A percentile compares a stretch with the other conserved stretches of the same genome.
Conservation (phyloP, 2,797 vertebrate species). For the Neomorphus geoffroyi region DNA sequence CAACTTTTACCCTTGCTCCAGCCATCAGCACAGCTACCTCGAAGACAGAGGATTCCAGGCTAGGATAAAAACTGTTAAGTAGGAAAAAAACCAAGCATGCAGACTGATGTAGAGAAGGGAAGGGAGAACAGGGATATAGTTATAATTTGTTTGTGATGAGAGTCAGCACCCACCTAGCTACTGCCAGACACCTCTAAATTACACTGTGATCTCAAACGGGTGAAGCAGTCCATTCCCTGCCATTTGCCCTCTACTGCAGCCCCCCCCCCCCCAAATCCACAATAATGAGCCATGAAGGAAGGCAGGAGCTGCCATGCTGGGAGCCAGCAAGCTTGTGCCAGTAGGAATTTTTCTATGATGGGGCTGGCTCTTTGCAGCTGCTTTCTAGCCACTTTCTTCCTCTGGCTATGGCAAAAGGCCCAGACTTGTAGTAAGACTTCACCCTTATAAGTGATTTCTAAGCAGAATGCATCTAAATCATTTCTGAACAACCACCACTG, state of each 20-base stretch:
- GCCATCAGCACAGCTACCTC: not conserved
- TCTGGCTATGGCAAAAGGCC: not conserved
- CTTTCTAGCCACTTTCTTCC: not conserved
- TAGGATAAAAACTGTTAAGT: not conserved
- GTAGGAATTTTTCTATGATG: not conserved
- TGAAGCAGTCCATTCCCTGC: not conserved
- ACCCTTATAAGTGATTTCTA: not conserved
- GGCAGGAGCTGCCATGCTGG: not conserved
- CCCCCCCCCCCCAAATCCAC: fast-evolving
- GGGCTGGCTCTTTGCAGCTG: not conserved
- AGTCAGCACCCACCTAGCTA: not conserved
- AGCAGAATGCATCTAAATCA: not conserved
- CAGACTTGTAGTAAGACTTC: not conserved
- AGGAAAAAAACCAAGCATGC: not conserved
- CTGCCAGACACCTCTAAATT: not conserved
- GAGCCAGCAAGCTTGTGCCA: not conserved
- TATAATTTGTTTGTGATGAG: not conserved
- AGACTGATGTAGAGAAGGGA: not conserved
- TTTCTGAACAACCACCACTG: not conserved
- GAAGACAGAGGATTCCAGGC: not conserved
- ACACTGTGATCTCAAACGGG: not conserved
- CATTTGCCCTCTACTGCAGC: not conserved
- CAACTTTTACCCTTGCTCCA: not conserved
- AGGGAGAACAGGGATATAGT: not conserved
- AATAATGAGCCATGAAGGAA: not conserved